phyloP scores from a whole-genome alignment of 2,797 vertebrate genomes.

The Enteromius mattozi region DNA sequence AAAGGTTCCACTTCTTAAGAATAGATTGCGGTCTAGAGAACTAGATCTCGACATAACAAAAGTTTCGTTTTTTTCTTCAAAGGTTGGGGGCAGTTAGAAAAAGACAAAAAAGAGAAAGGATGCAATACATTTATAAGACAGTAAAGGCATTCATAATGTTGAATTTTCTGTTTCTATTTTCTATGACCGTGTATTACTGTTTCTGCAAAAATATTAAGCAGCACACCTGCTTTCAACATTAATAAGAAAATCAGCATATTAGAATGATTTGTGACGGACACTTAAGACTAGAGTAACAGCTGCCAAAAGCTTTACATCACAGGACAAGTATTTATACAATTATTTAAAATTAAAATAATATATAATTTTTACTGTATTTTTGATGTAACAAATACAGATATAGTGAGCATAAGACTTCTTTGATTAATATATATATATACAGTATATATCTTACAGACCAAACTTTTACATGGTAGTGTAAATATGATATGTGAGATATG shows the following conservation, averaged over 20 bases:
- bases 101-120: background rate
- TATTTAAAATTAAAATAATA: background rate
- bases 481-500: background rate
- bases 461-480: background rate
- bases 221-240: background rate
- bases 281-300: background rate
- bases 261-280: background rate
- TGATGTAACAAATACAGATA: background rate
- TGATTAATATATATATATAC: too few species aligned
- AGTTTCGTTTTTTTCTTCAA: background rate
- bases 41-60: background rate
- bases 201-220: background rate
- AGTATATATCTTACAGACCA: too few species aligned
- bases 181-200: background rate
- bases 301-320: background rate
- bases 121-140: background rate
- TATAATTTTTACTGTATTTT: background rate
- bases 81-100: background rate
- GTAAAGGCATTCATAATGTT: background rate
- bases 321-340: background rate
- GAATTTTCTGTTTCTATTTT: too few species aligned
- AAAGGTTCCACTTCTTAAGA: background rate
- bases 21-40: background rate
- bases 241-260: background rate
- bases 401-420: background rate